A percentile compares a stretch with the other conserved stretches of the same genome.
phyloP scores from a whole-genome alignment of 2,888 invertebrate species.

The Clepsis dumicolana region DNA sequence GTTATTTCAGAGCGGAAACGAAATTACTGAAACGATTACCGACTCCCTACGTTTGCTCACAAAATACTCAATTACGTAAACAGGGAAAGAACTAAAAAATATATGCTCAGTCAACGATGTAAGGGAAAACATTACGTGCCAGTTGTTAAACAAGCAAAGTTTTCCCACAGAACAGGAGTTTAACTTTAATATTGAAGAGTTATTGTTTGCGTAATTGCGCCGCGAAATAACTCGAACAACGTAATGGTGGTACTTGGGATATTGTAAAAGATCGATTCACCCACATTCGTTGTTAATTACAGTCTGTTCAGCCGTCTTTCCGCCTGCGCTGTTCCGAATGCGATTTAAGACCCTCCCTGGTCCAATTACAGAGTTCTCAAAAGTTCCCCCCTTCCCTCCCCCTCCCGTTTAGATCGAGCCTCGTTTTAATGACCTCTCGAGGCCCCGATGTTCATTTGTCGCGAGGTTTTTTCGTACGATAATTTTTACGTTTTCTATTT shows the following conservation, averaged over 20 bases:
- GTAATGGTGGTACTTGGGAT: slow-evolving; percentile 70
- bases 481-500: slow-evolving; percentile 68
- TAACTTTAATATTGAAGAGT: slow-evolving; percentile 77
- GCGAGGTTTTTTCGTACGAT: slow-evolving; percentile 81
- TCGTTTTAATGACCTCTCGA: slow-evolving; percentile 85
- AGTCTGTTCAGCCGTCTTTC: slow-evolving; percentile 83
- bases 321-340: slow-evolving; percentile 82
- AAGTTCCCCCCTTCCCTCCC: slow-evolving; percentile 71
- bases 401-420: slow-evolving; percentile 83
- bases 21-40: slow-evolving; percentile 72
- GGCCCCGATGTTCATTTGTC: slow-evolving; percentile 85
- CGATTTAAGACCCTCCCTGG: slow-evolving; percentile 85
- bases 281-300: slow-evolving; percentile 87
- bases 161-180: slow-evolving; percentile 80
- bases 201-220: slow-evolving; percentile 79
- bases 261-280: slow-evolving; percentile 80
- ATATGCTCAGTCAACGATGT: slow-evolving; percentile 62
- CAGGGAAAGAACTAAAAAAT: slow-evolving; percentile 68
- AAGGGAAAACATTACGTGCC: slow-evolving; percentile 69
- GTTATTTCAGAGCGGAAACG: slow-evolving; percentile 62
- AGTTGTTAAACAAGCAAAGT: slow-evolving; percentile 78
- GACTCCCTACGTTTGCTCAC: slow-evolving; percentile 70
- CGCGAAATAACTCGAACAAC: slow-evolving; percentile 63
- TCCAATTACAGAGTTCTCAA: slow-evolving; percentile 85
- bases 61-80: slow-evolving; percentile 79